phyloP scores from a whole-genome alignment of 64 coral and sea anemone species.

The Stylophora pistillata region DNA sequence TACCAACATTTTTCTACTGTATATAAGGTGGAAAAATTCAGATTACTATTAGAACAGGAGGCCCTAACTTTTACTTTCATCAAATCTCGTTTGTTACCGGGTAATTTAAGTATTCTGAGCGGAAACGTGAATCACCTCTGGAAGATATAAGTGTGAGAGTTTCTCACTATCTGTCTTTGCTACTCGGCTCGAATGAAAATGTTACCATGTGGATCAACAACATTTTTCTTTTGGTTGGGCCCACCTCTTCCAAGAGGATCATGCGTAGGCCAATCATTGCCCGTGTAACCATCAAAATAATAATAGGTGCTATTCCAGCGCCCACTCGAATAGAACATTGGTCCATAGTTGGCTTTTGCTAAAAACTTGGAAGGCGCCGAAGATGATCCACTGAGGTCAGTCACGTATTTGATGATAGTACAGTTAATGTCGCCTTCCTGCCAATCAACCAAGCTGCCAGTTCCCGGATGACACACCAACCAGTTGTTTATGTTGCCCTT shows the following conservation, averaged over 20 bases:
- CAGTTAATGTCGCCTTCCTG: not conserved
- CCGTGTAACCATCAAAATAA: slow-evolving; percentile 1
- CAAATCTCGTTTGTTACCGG: no score
- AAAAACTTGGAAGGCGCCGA: not conserved
- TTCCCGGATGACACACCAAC: not conserved
- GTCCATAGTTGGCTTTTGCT: not conserved
- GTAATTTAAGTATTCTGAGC: no score
- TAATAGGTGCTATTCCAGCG: not conserved
- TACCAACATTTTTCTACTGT: no score
- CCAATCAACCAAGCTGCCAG: slow-evolving; percentile 3
- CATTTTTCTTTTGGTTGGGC: not conserved
- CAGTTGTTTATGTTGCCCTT: slow-evolving; percentile 30
- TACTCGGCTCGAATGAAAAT: not conserved
- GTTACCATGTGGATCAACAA: not conserved
- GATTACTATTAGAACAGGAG: no score
- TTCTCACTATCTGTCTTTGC: no score
- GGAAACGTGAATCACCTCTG: no score
- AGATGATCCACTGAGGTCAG: not conserved
- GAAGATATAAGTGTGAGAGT: no score
- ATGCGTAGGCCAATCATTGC: not conserved
- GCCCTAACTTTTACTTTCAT: no score
- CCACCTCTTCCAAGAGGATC: not conserved
- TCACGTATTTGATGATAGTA: not conserved
- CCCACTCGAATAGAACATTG: not conserved
- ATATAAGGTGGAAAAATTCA: no score